Conservation (phyloP, 92 coral and sea anemone species). For the Porites divaricata region DNA sequence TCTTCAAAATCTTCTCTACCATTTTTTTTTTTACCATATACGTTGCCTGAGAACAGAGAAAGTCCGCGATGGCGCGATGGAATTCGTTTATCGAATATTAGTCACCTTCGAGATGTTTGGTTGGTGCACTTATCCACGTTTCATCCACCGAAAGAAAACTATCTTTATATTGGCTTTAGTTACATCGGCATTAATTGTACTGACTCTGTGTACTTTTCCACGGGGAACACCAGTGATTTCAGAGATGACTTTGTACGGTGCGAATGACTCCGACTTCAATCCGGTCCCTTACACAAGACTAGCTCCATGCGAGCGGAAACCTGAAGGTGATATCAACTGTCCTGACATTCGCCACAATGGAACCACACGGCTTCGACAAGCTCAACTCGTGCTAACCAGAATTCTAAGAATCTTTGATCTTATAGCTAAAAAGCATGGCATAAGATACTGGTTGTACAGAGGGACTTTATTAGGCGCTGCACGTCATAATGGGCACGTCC, state of each 20-base stretch:
- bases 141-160: neutral
- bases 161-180: neutral
- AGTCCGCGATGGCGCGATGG: no score
- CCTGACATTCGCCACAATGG: conserved; percentile 42
- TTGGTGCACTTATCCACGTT: no score
- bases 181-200: no score
- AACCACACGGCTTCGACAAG: conserved; percentile 24
- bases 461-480: conserved; percentile 53
- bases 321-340: conserved; percentile 4
- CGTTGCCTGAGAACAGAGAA: no score
- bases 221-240: neutral
- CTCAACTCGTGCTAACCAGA: conserved; percentile 27
- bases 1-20: no score
- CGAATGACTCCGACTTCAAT: neutral
- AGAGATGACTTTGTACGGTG: neutral
- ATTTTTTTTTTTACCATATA: no score
- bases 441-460: conserved; percentile 38
- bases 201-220: neutral
- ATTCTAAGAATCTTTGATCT: conserved; percentile 35
- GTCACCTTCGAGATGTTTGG: no score
- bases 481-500: conserved; percentile 45
- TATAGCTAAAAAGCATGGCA: conserved; percentile 32
- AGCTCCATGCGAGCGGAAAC: neutral
- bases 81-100: no score
- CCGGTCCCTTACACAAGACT: neutral